phyloP scores from a whole-genome alignment of 2,888 invertebrate species.

The Ochropleura plecta region DNA sequence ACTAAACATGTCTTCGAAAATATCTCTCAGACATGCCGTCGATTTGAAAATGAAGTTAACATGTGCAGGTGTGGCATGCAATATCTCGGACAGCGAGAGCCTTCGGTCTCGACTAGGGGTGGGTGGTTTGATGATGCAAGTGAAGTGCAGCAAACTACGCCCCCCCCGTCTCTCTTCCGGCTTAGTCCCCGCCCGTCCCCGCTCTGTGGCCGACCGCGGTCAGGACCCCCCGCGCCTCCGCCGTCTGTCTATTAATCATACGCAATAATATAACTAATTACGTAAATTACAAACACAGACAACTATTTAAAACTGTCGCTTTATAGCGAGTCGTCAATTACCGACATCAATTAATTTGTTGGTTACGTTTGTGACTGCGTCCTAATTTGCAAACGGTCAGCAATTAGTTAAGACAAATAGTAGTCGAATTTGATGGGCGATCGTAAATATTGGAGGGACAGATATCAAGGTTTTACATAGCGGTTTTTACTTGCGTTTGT shows the following conservation, averaged over 20 bases:
- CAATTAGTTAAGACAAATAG: conserved; percentile 29
- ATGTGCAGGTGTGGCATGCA: too few relatives aligned
- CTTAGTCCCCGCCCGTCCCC: too few relatives aligned
- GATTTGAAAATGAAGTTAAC: too few relatives aligned
- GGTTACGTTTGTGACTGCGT: conserved; percentile 35
- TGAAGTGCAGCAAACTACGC: too few relatives aligned
- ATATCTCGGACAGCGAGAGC: too few relatives aligned
- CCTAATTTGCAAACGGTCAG: conserved; percentile 43
- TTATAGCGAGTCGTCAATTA: conserved; percentile 41
- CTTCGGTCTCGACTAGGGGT: too few relatives aligned
- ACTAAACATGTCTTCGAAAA: too few relatives aligned
- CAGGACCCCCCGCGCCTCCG: too few relatives aligned
- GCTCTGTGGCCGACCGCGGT: too few relatives aligned
- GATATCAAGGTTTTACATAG: conserved; percentile 10
- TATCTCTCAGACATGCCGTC: too few relatives aligned
- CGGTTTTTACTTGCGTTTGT: conserved; percentile 27
- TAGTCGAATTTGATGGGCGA: conserved; percentile 48
- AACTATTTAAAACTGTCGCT: conserved; percentile 16
- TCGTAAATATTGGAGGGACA: conserved; percentile 29
- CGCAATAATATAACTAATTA: conserved; percentile 36
- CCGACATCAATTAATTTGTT: conserved; percentile 23
- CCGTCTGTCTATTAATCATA: background rate
- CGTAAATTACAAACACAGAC: conserved; percentile 11
- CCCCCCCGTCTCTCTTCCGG: too few relatives aligned
- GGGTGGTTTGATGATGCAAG: too few relatives aligned